Percentiles rank a stretch among this genome's conserved stretches.
These are phyloP conservation scores for Danio albolineatus DNA, from an alignment of 2,797 vertebrate genomes.

Conservation along the genomic window DNA sequence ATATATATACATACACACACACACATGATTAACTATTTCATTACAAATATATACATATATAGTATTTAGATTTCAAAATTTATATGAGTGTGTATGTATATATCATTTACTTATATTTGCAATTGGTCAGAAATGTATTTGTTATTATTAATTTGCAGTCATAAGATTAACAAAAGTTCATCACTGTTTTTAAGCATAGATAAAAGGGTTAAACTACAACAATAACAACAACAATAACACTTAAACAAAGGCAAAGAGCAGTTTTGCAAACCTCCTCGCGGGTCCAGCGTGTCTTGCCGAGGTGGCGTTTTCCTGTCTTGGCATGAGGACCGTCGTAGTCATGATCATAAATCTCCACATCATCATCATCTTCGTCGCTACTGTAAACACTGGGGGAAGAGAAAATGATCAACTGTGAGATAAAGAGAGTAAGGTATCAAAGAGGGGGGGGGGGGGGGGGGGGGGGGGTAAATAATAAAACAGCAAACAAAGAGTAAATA, in stretches of 20 bases:
- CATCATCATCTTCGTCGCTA: constrained; percentile 97
- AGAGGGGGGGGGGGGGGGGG: background rate
- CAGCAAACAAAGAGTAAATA: background rate
- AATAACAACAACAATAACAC: constrained; percentile 2
- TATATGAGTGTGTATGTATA: background rate
- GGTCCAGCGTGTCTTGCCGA: constrained; percentile 98
- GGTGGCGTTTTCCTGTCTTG: constrained; percentile 93
- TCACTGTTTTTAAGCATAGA: too few species aligned
- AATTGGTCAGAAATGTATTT: background rate
- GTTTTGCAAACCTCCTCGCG: constrained; percentile 90
- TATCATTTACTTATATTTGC: background rate
- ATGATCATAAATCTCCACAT: constrained; percentile 95
- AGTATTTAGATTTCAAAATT: too few species aligned
- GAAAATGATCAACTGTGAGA: constrained; percentile 18
- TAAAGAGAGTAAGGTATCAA: background rate
- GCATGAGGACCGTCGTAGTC: constrained; percentile 94
- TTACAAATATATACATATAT: too few species aligned
- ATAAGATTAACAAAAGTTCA: too few species aligned
- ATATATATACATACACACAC: background rate
- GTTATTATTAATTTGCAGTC: too few species aligned
- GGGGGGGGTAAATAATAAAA: background rate
- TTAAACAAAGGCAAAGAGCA: background rate
- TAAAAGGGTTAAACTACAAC: background rate
- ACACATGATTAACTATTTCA: too few species aligned
- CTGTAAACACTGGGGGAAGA: constrained; percentile 90